These are phyloP conservation scores for Tinamus major DNA, from an alignment of 2,797 vertebrate genomes.

Conservation along the genomic window DNA sequence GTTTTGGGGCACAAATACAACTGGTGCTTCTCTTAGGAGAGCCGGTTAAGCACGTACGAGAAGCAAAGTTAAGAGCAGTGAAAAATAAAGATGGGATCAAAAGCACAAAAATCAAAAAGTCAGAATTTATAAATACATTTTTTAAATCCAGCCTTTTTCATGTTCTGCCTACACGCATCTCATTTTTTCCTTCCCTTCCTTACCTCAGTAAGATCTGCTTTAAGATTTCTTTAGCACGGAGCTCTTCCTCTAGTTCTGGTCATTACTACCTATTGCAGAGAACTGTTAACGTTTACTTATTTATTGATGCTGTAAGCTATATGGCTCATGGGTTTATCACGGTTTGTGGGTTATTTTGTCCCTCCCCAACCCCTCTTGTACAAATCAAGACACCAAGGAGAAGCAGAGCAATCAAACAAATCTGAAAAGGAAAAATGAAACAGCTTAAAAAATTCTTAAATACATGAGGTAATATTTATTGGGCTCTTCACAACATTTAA, in stretches of 20 bases:
- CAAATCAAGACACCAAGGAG: background rate
- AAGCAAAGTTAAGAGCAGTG: background rate
- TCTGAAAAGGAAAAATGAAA: background rate
- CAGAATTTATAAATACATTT: slow-evolving; percentile 47
- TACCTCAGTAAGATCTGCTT: slow-evolving; percentile 11
- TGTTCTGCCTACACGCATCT: background rate
- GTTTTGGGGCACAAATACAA: background rate
- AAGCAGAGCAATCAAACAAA: background rate
- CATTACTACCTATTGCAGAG: background rate
- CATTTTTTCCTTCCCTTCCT: background rate
- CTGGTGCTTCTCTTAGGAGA: background rate
- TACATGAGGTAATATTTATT: slow-evolving; percentile 10
- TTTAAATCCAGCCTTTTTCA: background rate
- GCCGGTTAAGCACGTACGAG: background rate
- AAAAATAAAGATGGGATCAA: slow-evolving; percentile 45
- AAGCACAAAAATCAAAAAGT: background rate
- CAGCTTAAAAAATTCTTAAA: background rate
- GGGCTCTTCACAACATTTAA: background rate
- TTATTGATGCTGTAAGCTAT: background rate
- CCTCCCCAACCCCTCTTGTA: background rate
- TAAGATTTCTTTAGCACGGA: slow-evolving; percentile 53
- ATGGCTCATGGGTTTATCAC: slow-evolving; percentile 39
- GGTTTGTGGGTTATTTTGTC: background rate
- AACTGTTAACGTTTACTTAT: slow-evolving; percentile 6
- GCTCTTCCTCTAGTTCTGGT: slow-evolving; percentile 58